Conservation (phyloP, 2,797 vertebrate species). For the Rhinogobio ventralis region DNA sequence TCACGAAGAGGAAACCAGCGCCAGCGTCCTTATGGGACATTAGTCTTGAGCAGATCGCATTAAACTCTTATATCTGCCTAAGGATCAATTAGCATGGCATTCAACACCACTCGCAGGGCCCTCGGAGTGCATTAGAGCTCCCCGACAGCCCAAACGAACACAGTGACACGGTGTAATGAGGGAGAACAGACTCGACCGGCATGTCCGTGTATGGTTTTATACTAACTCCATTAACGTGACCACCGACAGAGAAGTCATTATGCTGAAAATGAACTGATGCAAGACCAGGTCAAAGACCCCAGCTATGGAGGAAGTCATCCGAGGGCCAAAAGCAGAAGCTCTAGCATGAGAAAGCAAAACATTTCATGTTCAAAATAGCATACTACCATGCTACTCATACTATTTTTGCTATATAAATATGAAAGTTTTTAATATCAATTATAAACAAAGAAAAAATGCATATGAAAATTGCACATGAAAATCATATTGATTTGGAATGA, state of each 20-base stretch:
- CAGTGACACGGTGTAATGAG: slow-evolving; percentile 22
- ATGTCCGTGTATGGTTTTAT: slow-evolving; percentile 17
- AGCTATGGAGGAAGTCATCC: not conserved
- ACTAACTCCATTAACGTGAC: slow-evolving; percentile 25
- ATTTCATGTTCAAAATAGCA: not conserved
- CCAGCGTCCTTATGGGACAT: slow-evolving; percentile 39
- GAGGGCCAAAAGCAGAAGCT: not conserved
- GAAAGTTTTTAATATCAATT: not conserved
- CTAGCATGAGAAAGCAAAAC: not conserved
- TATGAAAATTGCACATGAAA: not conserved
- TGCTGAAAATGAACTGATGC: slow-evolving; percentile 15
- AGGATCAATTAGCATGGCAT: slow-evolving; percentile 52
- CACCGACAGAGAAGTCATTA: slow-evolving; percentile 26
- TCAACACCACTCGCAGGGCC: slow-evolving; percentile 35
- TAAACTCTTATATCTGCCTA: slow-evolving; percentile 45
- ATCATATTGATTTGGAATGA: not conserved
- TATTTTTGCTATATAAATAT: not conserved
- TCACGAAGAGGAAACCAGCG: slow-evolving; percentile 37
- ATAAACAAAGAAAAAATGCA: not conserved
- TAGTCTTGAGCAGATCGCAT: slow-evolving; percentile 37
- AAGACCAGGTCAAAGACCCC: not conserved
- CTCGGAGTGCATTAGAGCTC: slow-evolving; percentile 16
- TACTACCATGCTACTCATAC: too few species aligned
- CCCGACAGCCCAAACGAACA: slow-evolving; percentile 31
- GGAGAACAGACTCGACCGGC: slow-evolving; percentile 24